phyloP scores from a whole-genome alignment of 2,888 invertebrate genomes.

The Blera fallax region DNA sequence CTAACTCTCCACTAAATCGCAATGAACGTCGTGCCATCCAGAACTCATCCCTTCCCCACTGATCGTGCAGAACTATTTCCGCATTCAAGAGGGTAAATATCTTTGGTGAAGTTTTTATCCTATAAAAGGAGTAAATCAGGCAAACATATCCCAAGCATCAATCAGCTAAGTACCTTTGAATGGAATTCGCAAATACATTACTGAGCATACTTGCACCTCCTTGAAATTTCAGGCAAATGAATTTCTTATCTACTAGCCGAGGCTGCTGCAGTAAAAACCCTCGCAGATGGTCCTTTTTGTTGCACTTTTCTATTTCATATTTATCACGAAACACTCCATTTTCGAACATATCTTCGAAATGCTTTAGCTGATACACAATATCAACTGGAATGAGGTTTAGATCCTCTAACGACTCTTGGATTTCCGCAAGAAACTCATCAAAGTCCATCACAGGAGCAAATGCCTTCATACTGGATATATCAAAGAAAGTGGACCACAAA shows the following conservation, averaged over 20 bases:
- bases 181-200: constrained; percentile 83
- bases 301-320: constrained; percentile 86
- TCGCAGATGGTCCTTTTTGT: constrained; percentile 74
- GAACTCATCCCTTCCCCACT: constrained; percentile 91
- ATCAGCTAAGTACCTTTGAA: constrained; percentile 30
- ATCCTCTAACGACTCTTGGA: constrained; percentile 74
- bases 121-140: neutral
- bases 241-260: constrained; percentile 85
- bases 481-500: constrained; percentile 94
- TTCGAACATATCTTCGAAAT: constrained; percentile 92
- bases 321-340: constrained; percentile 92
- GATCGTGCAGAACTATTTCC: constrained; percentile 93
- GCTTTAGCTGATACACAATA: constrained; percentile 90
- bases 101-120: constrained; percentile 66
- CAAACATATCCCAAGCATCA: neutral
- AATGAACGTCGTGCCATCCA: constrained; percentile 96
- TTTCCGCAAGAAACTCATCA: constrained; percentile 88
- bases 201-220: constrained; percentile 87
- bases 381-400: constrained; percentile 84
- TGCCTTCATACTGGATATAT: constrained; percentile 88
- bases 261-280: constrained; percentile 89
- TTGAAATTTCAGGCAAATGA: constrained; percentile 90
- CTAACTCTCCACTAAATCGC: constrained; percentile 90
- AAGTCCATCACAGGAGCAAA: constrained; percentile 93
- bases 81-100: constrained; percentile 83